Evolutionary conservation across 2,888 invertebrate species (phyloP), one percentile per base, ranked within the genome.

Genomic region (Globia sparganii): DNA sequence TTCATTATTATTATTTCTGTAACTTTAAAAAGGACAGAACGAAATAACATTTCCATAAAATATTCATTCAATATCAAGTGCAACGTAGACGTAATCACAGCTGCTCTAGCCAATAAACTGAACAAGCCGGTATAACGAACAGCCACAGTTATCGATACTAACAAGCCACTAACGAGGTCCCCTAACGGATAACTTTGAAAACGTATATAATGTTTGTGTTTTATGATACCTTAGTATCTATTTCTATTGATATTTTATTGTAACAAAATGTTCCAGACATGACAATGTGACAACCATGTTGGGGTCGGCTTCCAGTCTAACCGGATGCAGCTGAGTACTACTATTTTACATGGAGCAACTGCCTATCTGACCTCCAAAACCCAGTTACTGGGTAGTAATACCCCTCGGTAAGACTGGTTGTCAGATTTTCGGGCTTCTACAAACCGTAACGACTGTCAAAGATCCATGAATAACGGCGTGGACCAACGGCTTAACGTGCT

Each of bases 141-240:
- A 9, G 9, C n/a, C 43, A 31, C 68, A 78, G 81, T 68, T 77
- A 74, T 81, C 66, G 74, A 67, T 75, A 75, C 77, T 81, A 87
- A 84, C 85, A 87, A 84, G 87, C 72, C 4, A 28, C 81, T 78
- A 85, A 81, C 85, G 85, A 87, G 81, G 46, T 21, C 31, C 49
- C 53, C 34, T 28, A 40, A 68, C n/a, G 15, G 18, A 65, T 68
- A 66, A 58, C 65, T 28, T 64, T n/a, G 15, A 15, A 67, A 56
- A 49, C 18, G 5, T 62, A 67, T 83, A 31, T 59, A 40, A 67
- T 37, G 15, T 72, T 84, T 58, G 28, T 66, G 37, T 49, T 74
- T 84, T 66, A 68, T 11, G 18, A 31, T 49, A 62, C 66, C 78
- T 11, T 43, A 15, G 37, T 18, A 34, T 49, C 28, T 31, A 68